phyloP scores from a whole-genome alignment of 2,888 invertebrate species.

The Himalopsyche anomala region DNA sequence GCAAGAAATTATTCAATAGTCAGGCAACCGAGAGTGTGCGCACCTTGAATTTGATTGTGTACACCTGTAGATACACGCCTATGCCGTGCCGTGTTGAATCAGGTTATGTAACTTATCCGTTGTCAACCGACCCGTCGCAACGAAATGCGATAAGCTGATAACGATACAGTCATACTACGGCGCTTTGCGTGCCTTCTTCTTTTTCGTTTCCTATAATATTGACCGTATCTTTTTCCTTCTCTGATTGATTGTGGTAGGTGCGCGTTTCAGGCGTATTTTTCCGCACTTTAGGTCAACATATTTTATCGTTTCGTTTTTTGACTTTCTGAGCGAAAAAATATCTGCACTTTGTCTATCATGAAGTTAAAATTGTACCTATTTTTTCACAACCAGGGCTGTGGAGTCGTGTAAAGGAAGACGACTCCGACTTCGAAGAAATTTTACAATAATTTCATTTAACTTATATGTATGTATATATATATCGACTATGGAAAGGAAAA shows the following conservation, averaged over 20 bases:
- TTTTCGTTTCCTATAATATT: not conserved
- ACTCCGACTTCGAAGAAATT: too few relatives aligned
- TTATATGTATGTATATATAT: too few relatives aligned
- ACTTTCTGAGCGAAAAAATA: too few relatives aligned
- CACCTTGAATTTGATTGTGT: not conserved
- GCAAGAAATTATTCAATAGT: constrained; percentile 7
- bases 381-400: too few relatives aligned
- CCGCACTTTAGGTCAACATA: too few relatives aligned
- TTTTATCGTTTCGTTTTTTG: too few relatives aligned
- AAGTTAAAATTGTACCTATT: too few relatives aligned
- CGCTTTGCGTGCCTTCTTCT: constrained; percentile 1
- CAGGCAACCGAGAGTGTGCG: not conserved
- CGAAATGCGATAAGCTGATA: constrained; percentile 34
- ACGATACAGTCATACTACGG: not conserved
- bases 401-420: too few relatives aligned
- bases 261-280: not conserved
- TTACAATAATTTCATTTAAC: too few relatives aligned
- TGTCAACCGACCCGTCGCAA: constrained; percentile 30
- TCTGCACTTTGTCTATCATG: too few relatives aligned
- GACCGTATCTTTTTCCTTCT: not conserved
- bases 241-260: constrained; percentile 11
- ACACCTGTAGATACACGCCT: constrained; percentile 8
- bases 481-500: too few relatives aligned
- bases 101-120: constrained; percentile 38
- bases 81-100: not conserved